Percentiles rank a stretch among this genome's conserved stretches.
Evolutionary conservation across 2,888 invertebrate species (phyloP).

Genomic region (Heliconius sara): DNA sequence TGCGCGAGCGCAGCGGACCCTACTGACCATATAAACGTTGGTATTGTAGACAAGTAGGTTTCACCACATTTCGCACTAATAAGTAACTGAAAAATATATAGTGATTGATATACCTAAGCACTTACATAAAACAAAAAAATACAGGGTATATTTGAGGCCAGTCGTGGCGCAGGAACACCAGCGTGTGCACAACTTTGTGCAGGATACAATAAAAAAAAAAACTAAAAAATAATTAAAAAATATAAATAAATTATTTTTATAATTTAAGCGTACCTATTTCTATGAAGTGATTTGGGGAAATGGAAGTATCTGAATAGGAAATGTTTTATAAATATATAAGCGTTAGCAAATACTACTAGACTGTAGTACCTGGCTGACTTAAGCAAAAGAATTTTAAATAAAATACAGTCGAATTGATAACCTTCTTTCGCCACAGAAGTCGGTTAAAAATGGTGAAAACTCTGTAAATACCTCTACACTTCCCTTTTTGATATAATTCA

Average conservation of each 20-base stretch:
- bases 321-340: no score
- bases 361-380: neutral
- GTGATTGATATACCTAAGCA: neutral
- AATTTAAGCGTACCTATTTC: no score
- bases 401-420: no score
- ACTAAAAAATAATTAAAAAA: no score
- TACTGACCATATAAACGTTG: slow-evolving; percentile 71
- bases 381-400: neutral
- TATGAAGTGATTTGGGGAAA: no score
- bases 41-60: slow-evolving; percentile 61
- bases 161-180: neutral
- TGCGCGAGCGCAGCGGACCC: slow-evolving; percentile 71
- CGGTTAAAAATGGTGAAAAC: no score
- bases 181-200: neutral
- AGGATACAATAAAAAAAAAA: neutral
- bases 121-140: no score
- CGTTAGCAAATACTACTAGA: no score
- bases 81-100: slow-evolving; percentile 58
- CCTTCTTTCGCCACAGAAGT: no score
- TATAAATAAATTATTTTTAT: no score
- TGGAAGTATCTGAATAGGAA: no score
- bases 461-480: slow-evolving; percentile 33
- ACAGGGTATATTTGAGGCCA: no score
- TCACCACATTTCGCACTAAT: slow-evolving; percentile 75
- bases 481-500: slow-evolving; percentile 31